Evolutionary conservation across 2,888 invertebrate genomes (phyloP), one percentile per base, ranked within the genome.

Genomic region (Steinernema carpocapsae): DNA sequence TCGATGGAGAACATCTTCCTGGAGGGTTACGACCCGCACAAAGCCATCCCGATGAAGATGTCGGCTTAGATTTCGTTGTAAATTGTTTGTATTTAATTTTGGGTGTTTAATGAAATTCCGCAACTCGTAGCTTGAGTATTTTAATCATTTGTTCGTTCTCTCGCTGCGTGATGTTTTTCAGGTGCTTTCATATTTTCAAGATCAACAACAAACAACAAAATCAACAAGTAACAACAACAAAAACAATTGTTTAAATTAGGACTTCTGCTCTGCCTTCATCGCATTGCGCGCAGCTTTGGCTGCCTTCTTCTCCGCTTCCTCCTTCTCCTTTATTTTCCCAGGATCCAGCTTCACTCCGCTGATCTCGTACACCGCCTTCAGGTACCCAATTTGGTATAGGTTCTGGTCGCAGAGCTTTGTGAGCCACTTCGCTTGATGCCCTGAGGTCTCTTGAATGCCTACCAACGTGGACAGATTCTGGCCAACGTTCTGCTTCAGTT

Each of bases 21-120:
- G 14, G 90, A 91, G 76, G 92, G 91, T 74, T 97, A 97, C 87
- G 91, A 93, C 77, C 95, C 95, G 12, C 92, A 96, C 88, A 92
- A 93, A 2, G 93, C 93, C 89, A 93, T 97, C 82, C 91, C 91
- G 75, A 95, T 97, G 96, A 91, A 93, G 86, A 95, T 97, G 94
- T 94, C 95, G 78, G 92, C 94, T 24, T 85, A 56, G 81, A n/a
- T 6, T 48, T 3, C 37, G 14, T 26, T 74, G 32, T 74, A 73
- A 43, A 74, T 46, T 70, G 71, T 32, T 14, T 4, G 19, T 70
- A 10, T 7, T 56, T 10, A 56, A 56, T 56, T 43, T 14, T 43
- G 43, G 43, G 43, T 43, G 43, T 12, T 43, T 43, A 7, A 14
- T 43, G n/a, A 43, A 7, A 12, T 43, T 43, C 43, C 43, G 14